Evolutionary conservation across 2,888 invertebrate species (phyloP).

Genomic region (Eupithecia inturbata): DNA sequence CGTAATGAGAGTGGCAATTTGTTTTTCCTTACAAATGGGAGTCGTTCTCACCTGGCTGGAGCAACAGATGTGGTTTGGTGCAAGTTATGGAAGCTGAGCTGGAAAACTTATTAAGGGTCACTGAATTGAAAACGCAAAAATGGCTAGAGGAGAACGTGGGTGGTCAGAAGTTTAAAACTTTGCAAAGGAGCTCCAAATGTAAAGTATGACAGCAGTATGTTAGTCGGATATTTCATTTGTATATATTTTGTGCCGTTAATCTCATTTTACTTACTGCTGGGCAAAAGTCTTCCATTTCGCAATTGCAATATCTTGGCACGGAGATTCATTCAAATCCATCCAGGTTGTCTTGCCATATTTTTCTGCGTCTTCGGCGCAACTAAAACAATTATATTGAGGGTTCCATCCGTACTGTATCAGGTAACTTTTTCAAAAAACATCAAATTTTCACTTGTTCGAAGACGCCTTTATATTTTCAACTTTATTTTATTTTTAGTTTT

Average conservation of each 20-base stretch:
- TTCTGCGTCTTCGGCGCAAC: neutral
- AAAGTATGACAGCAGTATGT: too few species aligned
- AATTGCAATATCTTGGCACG: neutral
- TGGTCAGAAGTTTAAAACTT: too few species aligned
- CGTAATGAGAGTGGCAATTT: slow-evolving; percentile 74
- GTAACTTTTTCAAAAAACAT: too few species aligned
- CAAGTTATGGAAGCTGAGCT: slow-evolving; percentile 47
- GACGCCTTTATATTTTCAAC: too few species aligned
- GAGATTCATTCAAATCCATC: neutral
- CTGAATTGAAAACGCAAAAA: neutral
- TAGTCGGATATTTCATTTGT: too few species aligned
- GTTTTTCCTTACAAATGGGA: slow-evolving; percentile 74
- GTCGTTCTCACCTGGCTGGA: slow-evolving; percentile 71
- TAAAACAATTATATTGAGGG: too few species aligned
- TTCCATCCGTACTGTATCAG: too few species aligned
- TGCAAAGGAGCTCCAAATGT: too few species aligned
- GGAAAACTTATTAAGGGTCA: neutral
- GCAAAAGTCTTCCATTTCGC: neutral
- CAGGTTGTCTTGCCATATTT: neutral
- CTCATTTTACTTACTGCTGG: neutral
- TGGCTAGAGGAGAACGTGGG: too few species aligned
- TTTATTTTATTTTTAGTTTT: too few species aligned
- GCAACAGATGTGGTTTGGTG: slow-evolving; percentile 69
- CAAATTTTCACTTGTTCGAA: too few species aligned
- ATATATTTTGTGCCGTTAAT: too few species aligned